Conservation (phyloP, 92 coral and sea anemone species). For the Bergia puertoricense region DNA sequence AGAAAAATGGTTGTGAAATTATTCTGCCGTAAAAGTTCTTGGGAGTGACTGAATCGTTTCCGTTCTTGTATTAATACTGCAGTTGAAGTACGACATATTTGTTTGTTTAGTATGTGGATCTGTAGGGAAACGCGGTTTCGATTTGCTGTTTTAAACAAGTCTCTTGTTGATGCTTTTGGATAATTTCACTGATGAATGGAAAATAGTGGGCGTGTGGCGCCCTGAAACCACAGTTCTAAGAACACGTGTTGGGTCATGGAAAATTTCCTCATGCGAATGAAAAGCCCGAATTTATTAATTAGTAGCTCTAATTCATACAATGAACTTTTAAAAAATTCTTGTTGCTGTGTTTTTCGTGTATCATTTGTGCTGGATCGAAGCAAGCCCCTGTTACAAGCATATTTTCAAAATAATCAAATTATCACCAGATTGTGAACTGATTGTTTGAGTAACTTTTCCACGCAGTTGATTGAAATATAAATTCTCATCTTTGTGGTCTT, state of each 20-base stretch:
- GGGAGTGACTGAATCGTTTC: background rate
- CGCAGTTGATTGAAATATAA: constrained; percentile 42
- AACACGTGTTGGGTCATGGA: constrained; percentile 59
- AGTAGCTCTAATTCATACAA: constrained; percentile 39
- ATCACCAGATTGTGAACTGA: constrained; percentile 28
- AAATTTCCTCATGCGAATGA: constrained; percentile 37
- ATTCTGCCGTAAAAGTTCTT: background rate
- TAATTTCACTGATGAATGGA: constrained; percentile 68
- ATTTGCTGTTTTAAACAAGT: constrained; percentile 63
- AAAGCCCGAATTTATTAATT: constrained; percentile 49
- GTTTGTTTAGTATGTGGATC: constrained; percentile 52
- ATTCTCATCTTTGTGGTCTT: constrained; percentile 73
- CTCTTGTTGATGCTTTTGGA: constrained; percentile 65
- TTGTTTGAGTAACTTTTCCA: constrained; percentile 7
- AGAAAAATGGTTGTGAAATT: background rate
- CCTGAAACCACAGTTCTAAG: constrained; percentile 59
- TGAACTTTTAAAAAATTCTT: background rate
- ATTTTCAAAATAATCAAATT: constrained; percentile 51
- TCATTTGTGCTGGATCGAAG: background rate
- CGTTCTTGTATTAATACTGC: background rate
- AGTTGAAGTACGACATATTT: background rate
- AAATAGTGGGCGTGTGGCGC: constrained; percentile 58
- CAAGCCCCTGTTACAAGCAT: constrained; percentile 1
- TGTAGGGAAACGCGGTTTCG: constrained; percentile 47
- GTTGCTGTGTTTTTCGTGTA: background rate